Percentiles rank a stretch among this genome's conserved stretches.
These are phyloP conservation scores for Microctonus hyperodae DNA, from an alignment of 2,888 invertebrate species.

Conservation along the genomic window DNA sequence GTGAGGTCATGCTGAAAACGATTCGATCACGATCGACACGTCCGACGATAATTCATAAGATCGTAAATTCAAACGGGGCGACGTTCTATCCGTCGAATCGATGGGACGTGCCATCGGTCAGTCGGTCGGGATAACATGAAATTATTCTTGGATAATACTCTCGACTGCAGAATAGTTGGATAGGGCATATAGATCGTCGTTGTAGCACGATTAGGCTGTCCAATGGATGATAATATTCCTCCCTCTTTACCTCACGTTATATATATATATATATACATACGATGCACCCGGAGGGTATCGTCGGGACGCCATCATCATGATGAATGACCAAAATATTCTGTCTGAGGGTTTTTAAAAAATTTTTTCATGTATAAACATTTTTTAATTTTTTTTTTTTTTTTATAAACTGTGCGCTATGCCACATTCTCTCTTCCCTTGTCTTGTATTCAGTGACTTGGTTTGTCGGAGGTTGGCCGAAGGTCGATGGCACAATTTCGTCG, in stretches of 20 bases:
- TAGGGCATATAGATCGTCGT: slow-evolving; percentile 42
- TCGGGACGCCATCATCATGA: slow-evolving; percentile 52
- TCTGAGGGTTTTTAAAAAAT: slow-evolving; percentile 40
- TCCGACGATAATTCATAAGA: slow-evolving; percentile 26
- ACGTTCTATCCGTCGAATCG: slow-evolving; percentile 16
- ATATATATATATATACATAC: no score
- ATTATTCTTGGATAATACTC: slow-evolving; percentile 54
- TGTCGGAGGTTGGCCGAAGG: slow-evolving; percentile 49
- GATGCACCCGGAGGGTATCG: slow-evolving; percentile 50
- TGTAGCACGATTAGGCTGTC: slow-evolving; percentile 60
- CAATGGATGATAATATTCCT: slow-evolving; percentile 59
- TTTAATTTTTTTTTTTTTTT: slow-evolving; percentile 27
- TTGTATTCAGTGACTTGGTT: slow-evolving; percentile 33
- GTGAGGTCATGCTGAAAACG: slow-evolving; percentile 12
- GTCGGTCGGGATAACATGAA: slow-evolving; percentile 43
- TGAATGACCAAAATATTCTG: slow-evolving; percentile 61
- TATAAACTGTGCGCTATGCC: slow-evolving; percentile 15
- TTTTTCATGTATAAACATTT: no score
- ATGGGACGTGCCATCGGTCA: slow-evolving; percentile 6
- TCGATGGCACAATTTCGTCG: slow-evolving; percentile 60
- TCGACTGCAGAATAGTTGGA: slow-evolving; percentile 28
- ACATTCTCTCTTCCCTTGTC: slow-evolving; percentile 35
- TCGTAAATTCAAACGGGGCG: slow-evolving; percentile 23
- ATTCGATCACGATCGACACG: slow-evolving; percentile 30
- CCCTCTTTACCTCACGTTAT: slow-evolving; percentile 49